Conservation (phyloP, 92 coral and sea anemone genomes). For the Epizoanthus stellaris region DNA sequence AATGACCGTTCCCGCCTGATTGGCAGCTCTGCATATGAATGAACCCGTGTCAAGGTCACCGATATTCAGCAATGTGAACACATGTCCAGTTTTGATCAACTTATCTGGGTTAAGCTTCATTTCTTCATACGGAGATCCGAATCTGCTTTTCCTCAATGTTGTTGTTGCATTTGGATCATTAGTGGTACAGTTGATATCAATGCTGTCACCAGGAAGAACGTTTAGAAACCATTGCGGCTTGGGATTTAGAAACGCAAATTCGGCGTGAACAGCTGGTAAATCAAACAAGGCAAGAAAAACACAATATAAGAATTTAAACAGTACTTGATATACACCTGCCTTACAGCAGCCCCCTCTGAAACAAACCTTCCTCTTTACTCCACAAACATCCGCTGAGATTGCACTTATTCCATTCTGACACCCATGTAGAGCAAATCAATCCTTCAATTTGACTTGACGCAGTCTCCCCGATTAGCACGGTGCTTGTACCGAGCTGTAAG, state of each 20-base stretch:
- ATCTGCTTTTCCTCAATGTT: background rate
- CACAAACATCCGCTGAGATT: too few relatives aligned
- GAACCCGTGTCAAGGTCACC: background rate
- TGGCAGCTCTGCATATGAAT: background rate
- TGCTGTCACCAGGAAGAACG: background rate
- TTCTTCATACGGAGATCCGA: background rate
- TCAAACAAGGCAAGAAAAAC: background rate
- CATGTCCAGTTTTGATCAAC: background rate
- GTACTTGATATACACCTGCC: too few relatives aligned
- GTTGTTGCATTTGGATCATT: background rate
- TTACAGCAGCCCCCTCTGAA: too few relatives aligned
- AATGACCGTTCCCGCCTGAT: background rate
- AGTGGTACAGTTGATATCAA: background rate
- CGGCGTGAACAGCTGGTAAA: constrained; percentile 8
- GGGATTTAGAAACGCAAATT: background rate
- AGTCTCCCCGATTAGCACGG: too few relatives aligned
- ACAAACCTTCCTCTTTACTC: too few relatives aligned
- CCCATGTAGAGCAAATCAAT: too few relatives aligned
- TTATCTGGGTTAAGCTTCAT: background rate
- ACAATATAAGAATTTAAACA: too few relatives aligned
- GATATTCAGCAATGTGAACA: background rate
- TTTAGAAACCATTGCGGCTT: background rate
- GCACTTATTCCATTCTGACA: too few relatives aligned
- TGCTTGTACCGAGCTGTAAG: too few relatives aligned
- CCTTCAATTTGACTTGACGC: too few relatives aligned